Evolutionary conservation across 1,140 invertebrate genomes (phyloP), one percentile per base, ranked within the genome.

Genomic region (Plutomurus gul): DNA sequence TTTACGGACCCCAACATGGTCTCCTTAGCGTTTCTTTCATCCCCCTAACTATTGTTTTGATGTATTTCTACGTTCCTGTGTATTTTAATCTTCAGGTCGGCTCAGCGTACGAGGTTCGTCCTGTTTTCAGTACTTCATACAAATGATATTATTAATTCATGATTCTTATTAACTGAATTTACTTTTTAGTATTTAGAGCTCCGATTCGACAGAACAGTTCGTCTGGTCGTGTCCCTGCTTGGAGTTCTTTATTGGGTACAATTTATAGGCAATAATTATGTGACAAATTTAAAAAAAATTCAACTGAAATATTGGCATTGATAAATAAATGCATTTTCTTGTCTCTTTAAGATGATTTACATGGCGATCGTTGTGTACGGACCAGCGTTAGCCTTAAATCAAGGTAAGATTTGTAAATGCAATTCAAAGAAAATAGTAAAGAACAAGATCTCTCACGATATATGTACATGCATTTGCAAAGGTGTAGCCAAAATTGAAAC

Each of bases 281-380:
- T n/a, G n/a, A n/a, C n/a, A n/a, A n/a, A n/a, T n/a, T n/a, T n/a
- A n/a, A n/a, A n/a, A n/a, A n/a, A n/a, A n/a, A n/a, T n/a, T n/a
- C n/a, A n/a, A n/a, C n/a, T n/a, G n/a, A n/a, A n/a, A n/a, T n/a
- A n/a, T n/a, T n/a, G n/a, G n/a, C n/a, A n/a, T n/a, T n/a, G n/a
- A n/a, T n/a, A n/a, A n/a, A n/a, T n/a, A n/a, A n/a, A n/a, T n/a
- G n/a, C n/a, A n/a, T n/a, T n/a, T n/a, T n/a, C n/a, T n/a, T n/a
- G n/a, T 3, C 20, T 73, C 22, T 18, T 43, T 6, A 39, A 96
- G 94, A 89, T 95, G 51, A 88, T 97, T 78, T 97, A 96, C 87
- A 90, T 97, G 85, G 94, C 95, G 5, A 93, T 97, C 82, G 92
- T 97, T 27, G 90, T 97, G 1, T 97, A 95, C 87, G 94, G 96